A percentile compares a stretch with the other conserved stretches of the same genome.
phyloP scores from a whole-genome alignment of 2,113 vertebrate species.

The Osmerus eperlanus region DNA sequence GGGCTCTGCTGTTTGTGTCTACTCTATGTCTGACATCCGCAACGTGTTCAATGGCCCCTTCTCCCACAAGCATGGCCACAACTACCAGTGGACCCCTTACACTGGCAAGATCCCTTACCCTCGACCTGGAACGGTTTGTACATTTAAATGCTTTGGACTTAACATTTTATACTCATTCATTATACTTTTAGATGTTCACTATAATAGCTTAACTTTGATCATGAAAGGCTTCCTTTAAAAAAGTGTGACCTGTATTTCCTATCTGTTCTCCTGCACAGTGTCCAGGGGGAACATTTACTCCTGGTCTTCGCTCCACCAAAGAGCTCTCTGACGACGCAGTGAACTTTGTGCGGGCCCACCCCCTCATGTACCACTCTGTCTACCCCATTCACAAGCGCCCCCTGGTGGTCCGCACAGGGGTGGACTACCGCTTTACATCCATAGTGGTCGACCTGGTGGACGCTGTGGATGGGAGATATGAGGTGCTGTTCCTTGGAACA shows the following conservation, averaged over 20 bases:
- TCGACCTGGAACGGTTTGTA: conserved; percentile 68
- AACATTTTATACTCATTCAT: neutral
- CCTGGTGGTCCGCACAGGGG: conserved; percentile 64
- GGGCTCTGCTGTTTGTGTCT: conserved; percentile 71
- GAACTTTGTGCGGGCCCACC: conserved; percentile 67
- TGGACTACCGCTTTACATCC: conserved; percentile 68
- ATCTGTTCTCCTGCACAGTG: conserved; percentile 47
- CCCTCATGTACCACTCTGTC: conserved; percentile 69
- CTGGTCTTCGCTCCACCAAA: conserved; percentile 65
- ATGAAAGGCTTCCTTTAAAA: no score
- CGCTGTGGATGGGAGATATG: conserved; percentile 69
- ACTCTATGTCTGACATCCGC: conserved; percentile 70
- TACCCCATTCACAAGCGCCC: conserved; percentile 68
- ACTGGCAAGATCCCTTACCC: conserved; percentile 71
- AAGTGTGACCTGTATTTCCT: neutral
- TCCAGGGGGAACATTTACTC: conserved; percentile 70
- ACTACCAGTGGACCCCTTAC: conserved; percentile 71
- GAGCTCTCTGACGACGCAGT: conserved; percentile 69
- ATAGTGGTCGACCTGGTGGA: conserved; percentile 69
- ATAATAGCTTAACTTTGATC: no score
- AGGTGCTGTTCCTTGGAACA: conserved; percentile 70
- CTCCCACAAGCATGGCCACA: conserved; percentile 71
- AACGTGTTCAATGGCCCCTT: conserved; percentile 73
- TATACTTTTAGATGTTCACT: neutral
- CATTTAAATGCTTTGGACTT: neutral